Evolutionary conservation across 1,140 invertebrate species (phyloP), one percentile per base, ranked within the genome.

Genomic region (Eupristina koningsbergeri): DNA sequence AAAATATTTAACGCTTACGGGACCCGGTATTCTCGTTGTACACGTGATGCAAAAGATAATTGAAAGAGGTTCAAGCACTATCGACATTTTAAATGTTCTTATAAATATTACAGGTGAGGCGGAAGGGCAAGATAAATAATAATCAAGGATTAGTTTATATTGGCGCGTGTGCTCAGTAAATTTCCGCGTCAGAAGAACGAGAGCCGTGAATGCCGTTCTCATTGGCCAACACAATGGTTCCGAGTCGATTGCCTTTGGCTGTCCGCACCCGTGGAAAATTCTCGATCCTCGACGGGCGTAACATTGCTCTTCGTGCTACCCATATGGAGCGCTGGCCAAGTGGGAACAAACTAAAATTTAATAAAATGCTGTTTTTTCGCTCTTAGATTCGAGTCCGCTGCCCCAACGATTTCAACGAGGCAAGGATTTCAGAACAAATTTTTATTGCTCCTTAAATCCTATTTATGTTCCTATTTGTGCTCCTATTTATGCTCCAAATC

Each of bases 201-300:
- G n/a, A 11, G 41, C 29, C 67, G 8, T 50, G 45, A 80, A 80
- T 71, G 26, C n/a, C 19, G 11, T 74, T 81, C 53, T 74, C 53
- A 75, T 81, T 81, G 71, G 71, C 47, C 61, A 47, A 26, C 8
- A 22, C 3, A 50, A 58, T 22, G 13, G n/a, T n/a, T n/a, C 19
- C 47, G 17, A 26, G 53, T 19, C 22, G 53, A 58, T 58, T 13
- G 77, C 58, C 2, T 50, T 7, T 45, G 22, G 47, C 31, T 34
- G 15, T 34, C 47, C 41, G 39, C 53, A n/a, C 34, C 31, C 29
- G 26, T 83, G 74, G 81, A 83, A 82, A 83, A 83, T 83, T 83
- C 15, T 74, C 74, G 58, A 22, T 17, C 77, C 63, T 53, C 58
- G 31, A 50, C 19, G 45, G 15, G 36, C n/a, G 3, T 11, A 11